phyloP scores from a whole-genome alignment of 2,888 invertebrate genomes.

The Metallyticus violacea region DNA sequence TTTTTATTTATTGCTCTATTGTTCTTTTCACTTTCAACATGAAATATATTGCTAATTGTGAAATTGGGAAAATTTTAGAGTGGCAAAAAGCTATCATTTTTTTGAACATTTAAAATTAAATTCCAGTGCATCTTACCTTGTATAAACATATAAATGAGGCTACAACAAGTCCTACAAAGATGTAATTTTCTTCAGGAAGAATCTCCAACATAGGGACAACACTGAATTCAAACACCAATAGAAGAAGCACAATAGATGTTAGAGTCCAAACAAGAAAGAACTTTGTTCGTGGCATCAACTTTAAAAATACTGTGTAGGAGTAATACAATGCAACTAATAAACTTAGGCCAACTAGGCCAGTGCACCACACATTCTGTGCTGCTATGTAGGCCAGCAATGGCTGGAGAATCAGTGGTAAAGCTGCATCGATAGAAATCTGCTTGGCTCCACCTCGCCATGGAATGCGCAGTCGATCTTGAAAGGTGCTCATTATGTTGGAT shows the following conservation, averaged over 20 bases:
- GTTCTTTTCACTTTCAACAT: too few relatives aligned
- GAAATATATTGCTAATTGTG: too few relatives aligned
- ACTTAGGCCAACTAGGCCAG: constrained; percentile 42
- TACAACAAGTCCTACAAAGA: constrained; percentile 53
- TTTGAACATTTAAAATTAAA: too few relatives aligned
- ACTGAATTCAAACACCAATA: constrained; percentile 65
- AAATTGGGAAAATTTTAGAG: too few relatives aligned
- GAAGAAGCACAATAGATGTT: constrained; percentile 63
- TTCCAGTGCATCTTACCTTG: too few relatives aligned
- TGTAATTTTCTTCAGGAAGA: constrained; percentile 61
- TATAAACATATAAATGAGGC: constrained; percentile 50
- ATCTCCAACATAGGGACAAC: constrained; percentile 73
- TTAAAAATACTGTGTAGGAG: constrained; percentile 37
- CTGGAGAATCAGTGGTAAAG: constrained; percentile 51
- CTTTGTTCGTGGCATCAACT: constrained; percentile 55
- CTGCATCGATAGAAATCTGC: constrained; percentile 51
- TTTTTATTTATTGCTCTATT: too few relatives aligned
- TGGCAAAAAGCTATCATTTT: too few relatives aligned
- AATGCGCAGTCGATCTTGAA: constrained; percentile 55
- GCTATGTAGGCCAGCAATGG: constrained; percentile 51
- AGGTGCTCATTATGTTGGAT: constrained; percentile 47
- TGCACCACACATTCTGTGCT: constrained; percentile 48
- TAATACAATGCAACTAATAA: constrained; percentile 34
- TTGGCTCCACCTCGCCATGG: constrained; percentile 60
- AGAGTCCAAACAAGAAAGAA: constrained; percentile 76